Evolutionary conservation across 2,797 vertebrate species (phyloP).

Genomic region (Lemur catta): DNA sequence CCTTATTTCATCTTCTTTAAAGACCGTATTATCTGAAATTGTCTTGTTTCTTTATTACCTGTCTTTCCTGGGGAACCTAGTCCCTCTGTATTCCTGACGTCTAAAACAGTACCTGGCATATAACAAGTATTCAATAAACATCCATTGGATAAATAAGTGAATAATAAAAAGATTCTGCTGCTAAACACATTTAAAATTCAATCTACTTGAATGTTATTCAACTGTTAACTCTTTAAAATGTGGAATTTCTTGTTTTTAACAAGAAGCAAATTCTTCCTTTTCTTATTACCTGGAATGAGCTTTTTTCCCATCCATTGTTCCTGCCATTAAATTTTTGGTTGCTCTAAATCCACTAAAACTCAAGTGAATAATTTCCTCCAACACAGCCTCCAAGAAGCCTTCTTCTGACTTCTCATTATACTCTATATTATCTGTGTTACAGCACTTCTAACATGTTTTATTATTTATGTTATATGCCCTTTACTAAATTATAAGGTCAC

Average conservation of each 20-base stretch:
- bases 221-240: background rate
- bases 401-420: background rate
- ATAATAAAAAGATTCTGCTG: background rate
- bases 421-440: background rate
- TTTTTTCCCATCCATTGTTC: background rate
- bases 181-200: background rate
- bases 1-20: background rate
- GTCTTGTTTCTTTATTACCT: background rate
- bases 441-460: background rate
- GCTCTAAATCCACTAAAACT: background rate
- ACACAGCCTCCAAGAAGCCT: background rate
- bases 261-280: background rate
- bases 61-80: background rate
- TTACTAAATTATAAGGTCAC: conserved; percentile 45
- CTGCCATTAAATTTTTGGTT: background rate
- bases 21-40: background rate
- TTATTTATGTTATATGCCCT: background rate
- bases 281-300: background rate
- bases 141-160: background rate
- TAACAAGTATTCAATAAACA: background rate
- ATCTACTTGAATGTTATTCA: background rate
- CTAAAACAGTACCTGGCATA: background rate
- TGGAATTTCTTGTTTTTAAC: background rate
- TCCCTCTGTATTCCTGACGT: background rate
- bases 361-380: background rate